phyloP scores from a whole-genome alignment of 1,140 invertebrate species.

The Leptinotarsa texana region DNA sequence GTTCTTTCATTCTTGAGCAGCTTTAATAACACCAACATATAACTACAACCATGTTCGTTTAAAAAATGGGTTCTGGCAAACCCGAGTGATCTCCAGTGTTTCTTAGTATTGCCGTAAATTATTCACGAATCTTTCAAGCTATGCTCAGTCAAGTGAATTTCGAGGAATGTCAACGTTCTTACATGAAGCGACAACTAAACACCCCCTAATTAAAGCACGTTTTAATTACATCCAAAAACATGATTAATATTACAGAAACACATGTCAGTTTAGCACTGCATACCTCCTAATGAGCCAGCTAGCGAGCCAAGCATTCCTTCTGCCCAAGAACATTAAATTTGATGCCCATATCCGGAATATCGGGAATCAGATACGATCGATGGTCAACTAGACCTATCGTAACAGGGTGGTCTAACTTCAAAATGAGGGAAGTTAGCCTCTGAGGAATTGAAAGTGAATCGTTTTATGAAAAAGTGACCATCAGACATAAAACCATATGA shows the following conservation, averaged over 20 bases:
- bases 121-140: neutral
- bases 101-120: conserved; percentile 1
- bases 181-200: conserved; percentile 47
- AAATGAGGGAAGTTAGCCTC: too few species aligned
- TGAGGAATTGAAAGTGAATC: too few species aligned
- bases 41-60: too few species aligned
- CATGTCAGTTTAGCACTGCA: conserved; percentile 56
- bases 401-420: neutral
- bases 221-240: conserved; percentile 52
- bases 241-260: conserved; percentile 55
- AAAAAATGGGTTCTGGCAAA: too few species aligned
- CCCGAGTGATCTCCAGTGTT: neutral
- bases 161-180: conserved; percentile 41
- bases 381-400: conserved; percentile 1
- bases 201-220: conserved; percentile 50
- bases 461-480: too few species aligned
- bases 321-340: conserved; percentile 48
- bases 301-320: conserved; percentile 45
- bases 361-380: conserved; percentile 35
- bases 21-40: too few species aligned
- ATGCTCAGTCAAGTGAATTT: conserved; percentile 11
- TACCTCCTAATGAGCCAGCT: conserved; percentile 55
- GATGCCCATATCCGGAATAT: conserved; percentile 50
- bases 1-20: too few species aligned
- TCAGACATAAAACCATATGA: too few species aligned